Evolutionary conservation across 2,888 invertebrate genomes (phyloP).

Genomic region (Ectemnius lituratus): DNA sequence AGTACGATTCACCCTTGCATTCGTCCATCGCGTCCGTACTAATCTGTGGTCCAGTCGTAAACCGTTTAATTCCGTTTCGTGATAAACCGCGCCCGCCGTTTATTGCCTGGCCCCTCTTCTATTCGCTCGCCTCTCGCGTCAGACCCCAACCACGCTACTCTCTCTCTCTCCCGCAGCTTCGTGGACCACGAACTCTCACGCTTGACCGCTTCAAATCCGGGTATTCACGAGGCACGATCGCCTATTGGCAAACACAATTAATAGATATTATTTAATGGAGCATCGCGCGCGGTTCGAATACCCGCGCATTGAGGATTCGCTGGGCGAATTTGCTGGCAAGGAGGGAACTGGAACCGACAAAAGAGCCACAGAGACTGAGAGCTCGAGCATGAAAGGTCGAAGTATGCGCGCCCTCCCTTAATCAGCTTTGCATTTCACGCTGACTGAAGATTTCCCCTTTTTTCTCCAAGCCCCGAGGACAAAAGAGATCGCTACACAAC

Average conservation of each 20-base stretch:
- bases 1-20: conserved; percentile 66
- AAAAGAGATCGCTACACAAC: conserved; percentile 2
- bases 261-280: conserved; percentile 72
- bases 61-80: conserved; percentile 78
- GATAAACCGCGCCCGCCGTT: conserved; percentile 75
- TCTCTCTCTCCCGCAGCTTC: conserved; percentile 5
- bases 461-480: conserved; percentile 25
- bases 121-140: conserved; percentile 27
- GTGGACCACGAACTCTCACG: neutral
- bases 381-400: conserved; percentile 38
- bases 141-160: neutral
- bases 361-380: conserved; percentile 25
- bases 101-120: conserved; percentile 63
- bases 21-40: conserved; percentile 75
- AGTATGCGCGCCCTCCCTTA: conserved; percentile 42
- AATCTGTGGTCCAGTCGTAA: conserved; percentile 78
- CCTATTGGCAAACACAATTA: conserved; percentile 71
- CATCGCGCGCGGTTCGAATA: conserved; percentile 59
- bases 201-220: conserved; percentile 17
- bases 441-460: conserved; percentile 43
- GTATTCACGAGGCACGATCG: conserved; percentile 57
- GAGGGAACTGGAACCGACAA: conserved; percentile 17
- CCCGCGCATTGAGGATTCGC: neutral
- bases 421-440: conserved; percentile 58
- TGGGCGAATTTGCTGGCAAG: neutral